Evolutionary conservation across 2,797 vertebrate species (phyloP).

Genomic region (Avahi laniger): DNA sequence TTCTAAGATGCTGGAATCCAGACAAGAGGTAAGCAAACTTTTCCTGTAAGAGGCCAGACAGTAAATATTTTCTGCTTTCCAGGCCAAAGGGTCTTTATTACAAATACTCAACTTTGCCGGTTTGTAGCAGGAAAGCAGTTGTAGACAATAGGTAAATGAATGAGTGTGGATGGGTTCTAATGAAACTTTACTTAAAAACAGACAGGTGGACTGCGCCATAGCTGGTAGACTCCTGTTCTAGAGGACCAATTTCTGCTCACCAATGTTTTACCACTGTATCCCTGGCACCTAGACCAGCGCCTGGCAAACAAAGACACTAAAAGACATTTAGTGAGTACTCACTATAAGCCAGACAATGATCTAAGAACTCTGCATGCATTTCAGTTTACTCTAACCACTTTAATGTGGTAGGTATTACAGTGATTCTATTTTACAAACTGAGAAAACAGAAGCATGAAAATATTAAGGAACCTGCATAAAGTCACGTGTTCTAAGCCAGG

Average conservation of each 20-base stretch:
- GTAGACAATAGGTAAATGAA: background rate
- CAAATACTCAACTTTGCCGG: background rate
- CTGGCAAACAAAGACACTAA: background rate
- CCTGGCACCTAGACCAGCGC: background rate
- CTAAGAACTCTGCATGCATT: background rate
- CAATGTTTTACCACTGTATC: background rate
- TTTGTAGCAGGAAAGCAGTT: background rate
- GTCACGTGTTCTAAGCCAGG: background rate
- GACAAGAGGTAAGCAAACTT: background rate
- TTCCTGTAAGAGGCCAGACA: background rate
- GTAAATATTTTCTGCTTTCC: background rate
- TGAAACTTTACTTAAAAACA: background rate
- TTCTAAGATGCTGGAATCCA: background rate
- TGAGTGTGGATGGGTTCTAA: background rate
- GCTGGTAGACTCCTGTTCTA: background rate
- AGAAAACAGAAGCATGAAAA: background rate
- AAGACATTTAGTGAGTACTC: background rate
- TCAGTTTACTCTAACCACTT: background rate
- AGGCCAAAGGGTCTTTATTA: background rate
- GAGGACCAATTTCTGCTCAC: background rate
- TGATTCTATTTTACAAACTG: background rate
- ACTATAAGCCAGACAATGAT: background rate
- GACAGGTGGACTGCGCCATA: background rate
- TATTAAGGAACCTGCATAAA: background rate
- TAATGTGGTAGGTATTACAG: background rate